Conservation (phyloP, 2,888 invertebrate genomes). For the Drosophila stalkeri region DNA sequence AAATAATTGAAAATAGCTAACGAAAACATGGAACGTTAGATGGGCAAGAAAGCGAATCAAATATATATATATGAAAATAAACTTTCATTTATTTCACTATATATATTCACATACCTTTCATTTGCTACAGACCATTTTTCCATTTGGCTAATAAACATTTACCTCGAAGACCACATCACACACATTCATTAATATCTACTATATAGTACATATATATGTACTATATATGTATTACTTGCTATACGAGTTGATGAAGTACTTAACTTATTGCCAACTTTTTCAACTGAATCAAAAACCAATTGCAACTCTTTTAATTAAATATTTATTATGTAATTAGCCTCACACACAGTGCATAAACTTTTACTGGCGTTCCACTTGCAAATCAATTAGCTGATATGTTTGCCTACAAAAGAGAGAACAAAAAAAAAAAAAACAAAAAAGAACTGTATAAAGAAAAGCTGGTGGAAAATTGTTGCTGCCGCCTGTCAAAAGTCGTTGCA, state of each 20-base stretch:
- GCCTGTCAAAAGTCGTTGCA: constrained; percentile 49
- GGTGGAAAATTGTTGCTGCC: constrained; percentile 34
- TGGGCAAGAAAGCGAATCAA: no score
- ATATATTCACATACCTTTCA: background rate
- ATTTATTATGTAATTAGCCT: constrained; percentile 35
- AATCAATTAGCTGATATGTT: constrained; percentile 73
- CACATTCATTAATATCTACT: background rate
- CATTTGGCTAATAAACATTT: background rate
- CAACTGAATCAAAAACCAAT: background rate
- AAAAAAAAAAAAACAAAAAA: no score
- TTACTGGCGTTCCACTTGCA: constrained; percentile 52
- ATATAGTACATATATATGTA: background rate
- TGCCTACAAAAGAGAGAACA: constrained; percentile 7
- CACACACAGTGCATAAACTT: constrained; percentile 15
- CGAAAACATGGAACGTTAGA: no score
- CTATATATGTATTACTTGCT: background rate
- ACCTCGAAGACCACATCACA: background rate
- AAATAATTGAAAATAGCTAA: no score
- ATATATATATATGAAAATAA: no score
- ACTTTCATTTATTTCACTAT: background rate
- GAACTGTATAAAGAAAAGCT: constrained; percentile 18
- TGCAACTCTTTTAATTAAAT: constrained; percentile 33
- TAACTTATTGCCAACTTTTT: constrained; percentile 2
- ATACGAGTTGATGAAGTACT: background rate
- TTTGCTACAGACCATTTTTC: background rate